These are phyloP conservation scores for Drosophila subquinaria DNA, from an alignment of 2,888 invertebrate genomes.

Conservation along the genomic window DNA sequence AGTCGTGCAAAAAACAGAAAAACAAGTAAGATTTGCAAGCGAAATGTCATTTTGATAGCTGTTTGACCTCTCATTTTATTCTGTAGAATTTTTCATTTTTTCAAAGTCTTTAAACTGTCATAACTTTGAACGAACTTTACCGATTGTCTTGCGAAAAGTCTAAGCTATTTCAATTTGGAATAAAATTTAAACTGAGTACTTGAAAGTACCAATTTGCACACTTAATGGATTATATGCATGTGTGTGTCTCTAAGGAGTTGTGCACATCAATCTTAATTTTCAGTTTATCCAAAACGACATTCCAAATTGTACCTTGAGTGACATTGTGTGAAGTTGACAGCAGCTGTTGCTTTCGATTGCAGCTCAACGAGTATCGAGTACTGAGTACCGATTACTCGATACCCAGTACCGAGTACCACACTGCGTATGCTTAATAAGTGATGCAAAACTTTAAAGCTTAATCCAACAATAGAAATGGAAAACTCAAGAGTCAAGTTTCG, in stretches of 20 bases:
- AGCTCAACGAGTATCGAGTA: conserved; percentile 22
- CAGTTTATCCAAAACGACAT: not conserved
- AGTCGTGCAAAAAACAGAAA: no score
- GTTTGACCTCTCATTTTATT: no score
- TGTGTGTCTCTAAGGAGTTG: not conserved
- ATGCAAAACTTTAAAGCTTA: conserved; percentile 52
- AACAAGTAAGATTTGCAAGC: no score
- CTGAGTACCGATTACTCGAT: conserved; percentile 3
- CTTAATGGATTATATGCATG: no score
- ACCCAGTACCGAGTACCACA: conserved; percentile 25
- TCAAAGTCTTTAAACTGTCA: no score
- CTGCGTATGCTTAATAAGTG: conserved; percentile 54
- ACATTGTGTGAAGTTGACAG: conserved; percentile 23
- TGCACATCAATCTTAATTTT: conserved; percentile 44
- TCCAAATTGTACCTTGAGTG: conserved; percentile 3
- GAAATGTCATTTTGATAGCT: no score
- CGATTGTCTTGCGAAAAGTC: no score
- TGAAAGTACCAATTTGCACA: no score
- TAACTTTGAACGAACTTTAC: no score
- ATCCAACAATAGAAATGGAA: conserved; percentile 7
- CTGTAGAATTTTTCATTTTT: no score
- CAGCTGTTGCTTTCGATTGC: conserved; percentile 8
- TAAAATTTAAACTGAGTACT: no score
- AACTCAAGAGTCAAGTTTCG: conserved; percentile 35
- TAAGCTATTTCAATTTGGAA: no score